phyloP scores from a whole-genome alignment of 2,113 vertebrate genomes.

The Dromiciops gliroides region DNA sequence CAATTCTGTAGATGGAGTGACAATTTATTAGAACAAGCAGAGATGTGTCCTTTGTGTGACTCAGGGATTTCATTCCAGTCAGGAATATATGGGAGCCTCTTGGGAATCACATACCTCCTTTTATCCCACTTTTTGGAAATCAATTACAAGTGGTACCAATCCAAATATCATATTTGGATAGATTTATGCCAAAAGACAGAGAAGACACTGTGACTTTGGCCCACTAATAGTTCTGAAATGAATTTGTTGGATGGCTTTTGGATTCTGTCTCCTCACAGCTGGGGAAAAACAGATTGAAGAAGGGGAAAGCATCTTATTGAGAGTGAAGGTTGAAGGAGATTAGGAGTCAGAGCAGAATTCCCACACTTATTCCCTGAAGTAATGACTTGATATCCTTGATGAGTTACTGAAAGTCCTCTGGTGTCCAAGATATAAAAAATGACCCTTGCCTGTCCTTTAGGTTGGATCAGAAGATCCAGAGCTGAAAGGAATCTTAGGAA shows the following conservation, averaged over 20 bases:
- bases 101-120: not conserved
- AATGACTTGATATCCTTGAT: not conserved
- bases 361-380: not conserved
- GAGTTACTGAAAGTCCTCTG: not conserved
- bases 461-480: not conserved
- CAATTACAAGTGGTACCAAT: not conserved
- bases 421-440: not conserved
- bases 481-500: not conserved
- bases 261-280: not conserved
- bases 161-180: constrained; percentile 49
- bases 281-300: not conserved
- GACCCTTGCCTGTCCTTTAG: not conserved
- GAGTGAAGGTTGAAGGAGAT: not conserved
- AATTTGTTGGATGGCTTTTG: not conserved
- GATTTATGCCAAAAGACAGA: constrained; percentile 43
- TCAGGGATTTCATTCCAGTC: constrained; percentile 26
- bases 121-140: constrained; percentile 45
- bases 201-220: constrained; percentile 4
- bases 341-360: not conserved
- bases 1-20: not conserved
- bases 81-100: constrained; percentile 13
- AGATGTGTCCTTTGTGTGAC: constrained; percentile 21
- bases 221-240: not conserved
- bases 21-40: not conserved
- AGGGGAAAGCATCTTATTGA: not conserved